Conservation (phyloP, 1,140 invertebrate genomes). For the Augochlora pura region DNA sequence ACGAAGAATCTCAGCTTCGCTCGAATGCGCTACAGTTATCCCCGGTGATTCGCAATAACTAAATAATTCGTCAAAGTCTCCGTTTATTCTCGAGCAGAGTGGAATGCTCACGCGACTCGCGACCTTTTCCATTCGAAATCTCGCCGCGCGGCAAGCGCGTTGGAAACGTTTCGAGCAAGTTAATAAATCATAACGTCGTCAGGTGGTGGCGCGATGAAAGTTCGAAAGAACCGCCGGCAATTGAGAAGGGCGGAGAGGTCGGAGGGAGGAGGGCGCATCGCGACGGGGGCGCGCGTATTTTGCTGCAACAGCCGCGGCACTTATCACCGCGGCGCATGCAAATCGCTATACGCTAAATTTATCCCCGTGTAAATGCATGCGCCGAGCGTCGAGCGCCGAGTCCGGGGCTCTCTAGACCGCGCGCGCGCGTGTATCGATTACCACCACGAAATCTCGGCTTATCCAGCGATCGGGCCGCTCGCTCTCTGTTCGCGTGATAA, state of each 20-base stretch:
- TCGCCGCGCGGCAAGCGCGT: not conserved
- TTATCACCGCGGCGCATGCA: conserved; percentile 34
- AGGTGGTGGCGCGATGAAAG: not conserved
- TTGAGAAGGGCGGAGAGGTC: not conserved
- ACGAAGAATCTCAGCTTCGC: too few species aligned
- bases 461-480: conserved; percentile 34
- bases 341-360: conserved; percentile 42
- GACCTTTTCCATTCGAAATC: not conserved
- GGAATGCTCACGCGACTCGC: too few species aligned
- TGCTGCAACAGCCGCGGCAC: not conserved
- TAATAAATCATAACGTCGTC: too few species aligned
- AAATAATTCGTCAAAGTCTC: too few species aligned
- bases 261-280: not conserved
- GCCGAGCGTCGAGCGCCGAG: not conserved
- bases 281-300: not conserved
- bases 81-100: too few species aligned
- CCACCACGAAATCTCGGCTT: conserved; percentile 41
- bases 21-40: too few species aligned
- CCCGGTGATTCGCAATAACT: too few species aligned
- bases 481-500: conserved; percentile 54
- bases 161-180: not conserved
- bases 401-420: conserved; percentile 15
- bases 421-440: conserved; percentile 42
- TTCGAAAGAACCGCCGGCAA: not conserved
- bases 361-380: conserved; percentile 45